Conservation (phyloP, 1,140 invertebrate genomes). For the Belonocnema kinseyi region DNA sequence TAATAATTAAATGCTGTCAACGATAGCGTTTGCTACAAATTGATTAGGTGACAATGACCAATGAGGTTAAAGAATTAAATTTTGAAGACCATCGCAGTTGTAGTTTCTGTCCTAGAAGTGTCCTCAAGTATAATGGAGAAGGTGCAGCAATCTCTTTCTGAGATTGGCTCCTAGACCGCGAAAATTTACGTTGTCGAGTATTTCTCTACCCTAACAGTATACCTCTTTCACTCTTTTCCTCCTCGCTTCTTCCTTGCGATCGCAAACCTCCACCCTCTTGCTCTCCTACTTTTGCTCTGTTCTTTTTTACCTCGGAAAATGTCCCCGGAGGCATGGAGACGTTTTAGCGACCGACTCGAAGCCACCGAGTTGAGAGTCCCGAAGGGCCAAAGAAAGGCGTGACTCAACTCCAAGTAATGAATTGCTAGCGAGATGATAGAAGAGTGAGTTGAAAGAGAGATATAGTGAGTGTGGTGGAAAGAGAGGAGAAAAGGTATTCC, state of each 20-base stretch:
- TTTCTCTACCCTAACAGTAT: slow-evolving; percentile 38
- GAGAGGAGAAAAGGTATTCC: slow-evolving; percentile 33
- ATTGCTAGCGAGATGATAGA: slow-evolving; percentile 60
- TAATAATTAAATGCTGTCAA: too few species aligned
- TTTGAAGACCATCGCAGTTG: too few species aligned
- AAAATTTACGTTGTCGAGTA: slow-evolving; percentile 45
- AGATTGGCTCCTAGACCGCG: slow-evolving; percentile 49
- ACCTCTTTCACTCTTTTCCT: slow-evolving; percentile 42
- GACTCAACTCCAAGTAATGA: slow-evolving; percentile 63
- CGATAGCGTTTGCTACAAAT: too few species aligned
- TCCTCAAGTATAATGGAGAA: slow-evolving; percentile 51
- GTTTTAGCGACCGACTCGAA: slow-evolving; percentile 47
- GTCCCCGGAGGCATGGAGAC: slow-evolving; percentile 43
- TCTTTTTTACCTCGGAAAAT: slow-evolving; percentile 47
- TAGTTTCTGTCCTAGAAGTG: slow-evolving; percentile 42
- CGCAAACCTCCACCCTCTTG: slow-evolving; percentile 31
- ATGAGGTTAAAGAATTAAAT: too few species aligned
- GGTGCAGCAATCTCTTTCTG: slow-evolving; percentile 41
- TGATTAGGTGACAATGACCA: too few species aligned
- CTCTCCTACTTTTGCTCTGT: slow-evolving; percentile 36
- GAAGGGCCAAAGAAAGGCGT: slow-evolving; percentile 56
- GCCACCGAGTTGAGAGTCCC: slow-evolving; percentile 51
- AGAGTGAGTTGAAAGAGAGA: slow-evolving; percentile 39
- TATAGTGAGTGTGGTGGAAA: slow-evolving; percentile 42
- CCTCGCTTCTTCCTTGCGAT: slow-evolving; percentile 32